Evolutionary conservation across 2,113 vertebrate species (phyloP), one percentile per base, ranked within the genome.

Genomic region (Zonotrichia leucophrys): DNA sequence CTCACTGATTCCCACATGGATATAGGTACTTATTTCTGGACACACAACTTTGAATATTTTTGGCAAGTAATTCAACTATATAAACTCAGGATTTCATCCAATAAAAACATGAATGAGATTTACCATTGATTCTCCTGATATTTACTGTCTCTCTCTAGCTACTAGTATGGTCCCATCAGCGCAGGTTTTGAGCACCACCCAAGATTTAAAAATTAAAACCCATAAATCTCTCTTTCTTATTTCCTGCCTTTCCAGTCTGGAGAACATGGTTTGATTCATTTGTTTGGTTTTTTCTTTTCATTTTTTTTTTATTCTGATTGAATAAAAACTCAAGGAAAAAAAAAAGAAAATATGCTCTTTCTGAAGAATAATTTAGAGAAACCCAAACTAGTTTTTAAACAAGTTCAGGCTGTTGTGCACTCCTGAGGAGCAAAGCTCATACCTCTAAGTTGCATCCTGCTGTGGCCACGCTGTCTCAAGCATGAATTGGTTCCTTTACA

Each of bases 171-270:
- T 91, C 90, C 90, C 84, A 87, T 89, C 93, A 92, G 79, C 19
- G 33, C 5, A 90, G 33, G 12, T 83, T 94, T 90, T 88, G 79
- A 93, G 68, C 60, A 93, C 67, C 68, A 96, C 90, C 87, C 90
- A 96, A 93, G 92, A 90, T 70, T 70, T 78, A 92, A 94, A 95
- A 90, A 95, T 94, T 93, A 93, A 95, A 97, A 53, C 44, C 13
- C 73, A 95, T 96, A 97, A 94, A 94, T 95, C 78, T 95, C 46
- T 69, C 59, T 62, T 47, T 85, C 69, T 81, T 87, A 42, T 86
- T 93, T 95, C 82, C 82, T 82, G 52, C 74, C 87, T 88, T 74
- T 60, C 27, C 59, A 90, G 78, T 46, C 64, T 85, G 41, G 7
- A 89, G 84, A 24, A 59, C 31, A 74, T 0, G 1, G 1, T 80